A percentile compares a stretch with the other conserved stretches of the same genome.
phyloP scores from a whole-genome alignment of 2,888 invertebrate genomes.

The Cephus sareptanus region DNA sequence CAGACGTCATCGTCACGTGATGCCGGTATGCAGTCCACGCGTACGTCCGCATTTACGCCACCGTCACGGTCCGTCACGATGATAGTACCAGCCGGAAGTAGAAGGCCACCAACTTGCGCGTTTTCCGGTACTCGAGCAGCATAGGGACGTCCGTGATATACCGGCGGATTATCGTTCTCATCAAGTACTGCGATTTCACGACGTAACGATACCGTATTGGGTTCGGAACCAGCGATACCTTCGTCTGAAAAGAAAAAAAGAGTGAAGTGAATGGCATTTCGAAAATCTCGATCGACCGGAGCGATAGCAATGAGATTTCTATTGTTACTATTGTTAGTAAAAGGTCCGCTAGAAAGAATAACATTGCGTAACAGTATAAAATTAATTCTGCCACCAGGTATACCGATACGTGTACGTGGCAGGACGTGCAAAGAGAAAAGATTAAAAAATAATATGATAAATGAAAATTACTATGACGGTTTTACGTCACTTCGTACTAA shows the following conservation, averaged over 20 bases:
- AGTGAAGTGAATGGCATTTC: background rate
- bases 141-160: slow-evolving; percentile 80
- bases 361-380: background rate
- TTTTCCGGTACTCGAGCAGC: slow-evolving; percentile 78
- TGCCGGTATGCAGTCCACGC: slow-evolving; percentile 73
- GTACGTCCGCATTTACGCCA: slow-evolving; percentile 78
- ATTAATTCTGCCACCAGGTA: background rate
- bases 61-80: slow-evolving; percentile 79
- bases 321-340: background rate
- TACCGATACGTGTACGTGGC: background rate
- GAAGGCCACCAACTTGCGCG: slow-evolving; percentile 72
- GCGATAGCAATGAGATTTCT: background rate
- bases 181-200: slow-evolving; percentile 82
- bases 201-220: slow-evolving; percentile 82
- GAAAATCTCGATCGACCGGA: background rate
- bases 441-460: background rate
- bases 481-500: slow-evolving; percentile 48
- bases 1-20: slow-evolving; percentile 77
- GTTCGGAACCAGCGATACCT: slow-evolving; percentile 76
- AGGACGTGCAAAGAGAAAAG: background rate
- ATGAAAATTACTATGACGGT: background rate
- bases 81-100: slow-evolving; percentile 71
- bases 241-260: slow-evolving; percentile 70
- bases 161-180: slow-evolving; percentile 84
- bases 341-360: background rate